phyloP scores from a whole-genome alignment of 1,140 invertebrate species.

The Drosophila parabipectinata region DNA sequence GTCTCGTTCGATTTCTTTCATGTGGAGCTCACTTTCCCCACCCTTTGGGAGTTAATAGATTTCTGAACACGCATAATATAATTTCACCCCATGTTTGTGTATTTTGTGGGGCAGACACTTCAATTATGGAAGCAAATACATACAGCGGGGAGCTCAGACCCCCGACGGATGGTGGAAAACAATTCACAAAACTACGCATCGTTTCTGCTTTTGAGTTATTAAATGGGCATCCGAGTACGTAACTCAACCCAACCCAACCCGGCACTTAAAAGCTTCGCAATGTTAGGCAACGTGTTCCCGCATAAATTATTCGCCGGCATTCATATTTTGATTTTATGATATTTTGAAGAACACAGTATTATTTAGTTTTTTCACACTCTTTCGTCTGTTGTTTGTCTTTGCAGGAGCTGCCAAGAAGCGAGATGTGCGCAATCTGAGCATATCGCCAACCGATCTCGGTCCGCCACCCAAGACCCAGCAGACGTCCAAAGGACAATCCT shows the following conservation, averaged over 20 bases:
- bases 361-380: constrained; percentile 23
- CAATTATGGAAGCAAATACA: constrained; percentile 72
- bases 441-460: constrained; percentile 83
- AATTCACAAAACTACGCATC: constrained; percentile 23
- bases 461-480: constrained; percentile 83
- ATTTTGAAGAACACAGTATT: constrained; percentile 9
- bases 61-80: constrained; percentile 63
- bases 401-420: constrained; percentile 84
- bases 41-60: constrained; percentile 21
- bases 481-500: constrained; percentile 77
- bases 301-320: constrained; percentile 64
- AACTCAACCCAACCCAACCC: constrained; percentile 14
- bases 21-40: constrained; percentile 2
- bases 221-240: constrained; percentile 37
- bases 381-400: constrained; percentile 31
- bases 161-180: constrained; percentile 21
- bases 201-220: constrained; percentile 43
- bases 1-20: constrained; percentile 21
- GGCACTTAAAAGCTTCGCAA: constrained; percentile 17
- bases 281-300: constrained; percentile 61
- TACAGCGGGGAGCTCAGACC: not conserved
- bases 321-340: not conserved
- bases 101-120: constrained; percentile 45
- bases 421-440: constrained; percentile 83
- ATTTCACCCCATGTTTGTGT: constrained; percentile 51